Base-by-base conservation (phyloP, 2,113 vertebrate species). In the Heteronetta atricapilla region DNA sequence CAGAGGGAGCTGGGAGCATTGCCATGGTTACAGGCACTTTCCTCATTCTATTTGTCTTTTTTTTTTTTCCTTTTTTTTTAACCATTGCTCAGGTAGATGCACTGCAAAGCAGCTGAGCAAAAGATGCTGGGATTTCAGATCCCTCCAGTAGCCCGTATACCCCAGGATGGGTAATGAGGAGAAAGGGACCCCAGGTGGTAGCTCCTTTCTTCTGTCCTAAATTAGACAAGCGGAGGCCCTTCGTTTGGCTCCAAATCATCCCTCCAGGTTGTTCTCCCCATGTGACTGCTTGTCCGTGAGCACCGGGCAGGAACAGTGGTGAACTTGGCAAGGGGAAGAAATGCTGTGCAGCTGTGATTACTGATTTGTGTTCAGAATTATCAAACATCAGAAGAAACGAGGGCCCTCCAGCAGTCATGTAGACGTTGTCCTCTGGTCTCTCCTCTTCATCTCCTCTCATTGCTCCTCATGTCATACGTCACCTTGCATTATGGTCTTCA, bases 121-220 rank as follows among this genome's bases (percentile, higher is more conserved):
- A 73, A 82, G 67, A 29, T 1, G 1, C 15, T 25, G 59, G 59
- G 33, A 75, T 86, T 86, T 67, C 80, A 63, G 53, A 22, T 3
- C 17, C 28, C 11, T 74, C 29, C 15, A 2, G 2, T 5, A 26
- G 25, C 7, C 38, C 11, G 0, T 11, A 7, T 29, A 62, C 26
- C 18, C 26, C 76, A 73, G 72, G 58, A 48, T 1, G 4, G n/a
- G 36, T 10, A 82, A 5, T 1, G 75, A 15, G n/a, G 19, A 62
- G 29, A 31, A 74, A 23, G 19, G 26, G 13, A 36, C 12, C 14
- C 12, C 8, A 19, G 4, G 1, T 59, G 21, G 31, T n/a, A 21
- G 9, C 18, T 82, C 26, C 26, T 14, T 78, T 58, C 21, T 83
- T 73, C 69, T 50, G 28, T 40, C 28, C 60, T 52, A n/a, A 59